These are phyloP conservation scores for Thomomys bottae DNA, from an alignment of 2,113 vertebrate genomes.

Conservation along the genomic window DNA sequence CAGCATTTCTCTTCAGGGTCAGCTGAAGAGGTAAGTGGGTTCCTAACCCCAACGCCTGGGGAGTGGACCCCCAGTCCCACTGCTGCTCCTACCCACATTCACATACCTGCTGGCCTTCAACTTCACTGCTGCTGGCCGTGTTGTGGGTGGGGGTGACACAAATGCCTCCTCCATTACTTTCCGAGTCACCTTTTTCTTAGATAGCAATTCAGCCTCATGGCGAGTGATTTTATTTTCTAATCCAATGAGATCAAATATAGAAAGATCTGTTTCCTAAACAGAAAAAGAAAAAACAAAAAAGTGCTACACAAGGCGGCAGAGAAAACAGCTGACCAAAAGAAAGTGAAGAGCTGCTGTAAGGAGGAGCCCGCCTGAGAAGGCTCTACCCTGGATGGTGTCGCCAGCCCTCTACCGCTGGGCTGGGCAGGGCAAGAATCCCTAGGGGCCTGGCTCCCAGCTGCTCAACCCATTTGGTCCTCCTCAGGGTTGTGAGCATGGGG, in stretches of 20 bases:
- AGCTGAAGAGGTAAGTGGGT: not conserved
- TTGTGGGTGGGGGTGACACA: conserved; percentile 81
- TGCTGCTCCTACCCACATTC: not conserved
- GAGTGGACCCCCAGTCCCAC: not conserved
- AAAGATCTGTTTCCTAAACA: conserved; percentile 85
- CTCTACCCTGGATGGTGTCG: not conserved
- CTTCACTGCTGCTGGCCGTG: conserved; percentile 85
- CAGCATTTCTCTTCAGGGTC: not conserved
- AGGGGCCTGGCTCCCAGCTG: not conserved
- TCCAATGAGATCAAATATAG: conserved; percentile 88
- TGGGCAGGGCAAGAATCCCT: not conserved
- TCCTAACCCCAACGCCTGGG: not conserved
- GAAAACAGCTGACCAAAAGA: not conserved
- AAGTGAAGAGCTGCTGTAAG: not conserved
- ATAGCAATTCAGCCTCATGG: conserved; percentile 87
- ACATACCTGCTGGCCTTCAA: conserved; percentile 92
- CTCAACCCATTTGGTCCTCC: not conserved
- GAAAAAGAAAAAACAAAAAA: not conserved
- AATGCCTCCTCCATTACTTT: conserved; percentile 91
- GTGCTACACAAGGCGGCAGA: not conserved
- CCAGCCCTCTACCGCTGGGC: not conserved
- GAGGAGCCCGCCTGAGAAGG: not conserved
- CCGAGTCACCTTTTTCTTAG: conserved; percentile 88
- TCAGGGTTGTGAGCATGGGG: too few species aligned
- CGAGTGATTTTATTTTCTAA: conserved; percentile 88